Base-by-base conservation (phyloP, 2,888 invertebrate genomes). In the Horisme vitalbata region DNA sequence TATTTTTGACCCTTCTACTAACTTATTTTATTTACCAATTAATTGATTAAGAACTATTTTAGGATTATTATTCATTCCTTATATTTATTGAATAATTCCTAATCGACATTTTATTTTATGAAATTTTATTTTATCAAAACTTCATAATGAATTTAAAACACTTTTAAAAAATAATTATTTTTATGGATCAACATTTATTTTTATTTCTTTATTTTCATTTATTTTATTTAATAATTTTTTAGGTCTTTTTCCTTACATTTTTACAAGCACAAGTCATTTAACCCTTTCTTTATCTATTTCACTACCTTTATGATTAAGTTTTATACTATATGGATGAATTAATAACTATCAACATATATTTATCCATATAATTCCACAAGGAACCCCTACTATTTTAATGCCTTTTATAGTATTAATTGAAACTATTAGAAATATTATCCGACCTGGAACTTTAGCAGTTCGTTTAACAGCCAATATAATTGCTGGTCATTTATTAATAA, bases 401-500 rank as follows among this genome's bases (percentile, higher is more conserved):
- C 93, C 93, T 15, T 94, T 94, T 86, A 93, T 94, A 90, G 93
- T 94, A 4, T 74, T 93, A 79, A 94, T 94, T 91, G 94, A 94
- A 93, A 91, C 92, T 23, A 92, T 93, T 81, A 94, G 94, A 63
- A 94, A 94, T 84, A 61, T 93, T 57, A 94, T 94, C 78, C 93
- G 93, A 7, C 93, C 94, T 0, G 83, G 91, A 74, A 94, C 94
- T 2, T 78, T 94, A 85, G 91, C 93, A 0, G 91, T 95, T 46
- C 94, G 94, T 55, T 69, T 94, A 86, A 91, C 93, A 3, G 94
- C 94, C n/a, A 94, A 94, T 88, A 94, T 94, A 92, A 93, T 94
- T 89, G 93, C 94, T 1, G 94, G 94, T 0, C 93, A 94, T 74
- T 70, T 94, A 78, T 59, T 94, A 70, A 75, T 94, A 89, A 93